Evolutionary conservation across 2,888 invertebrate genomes (phyloP), one percentile per base, ranked within the genome.

Genomic region (Stratiomys singularior): DNA sequence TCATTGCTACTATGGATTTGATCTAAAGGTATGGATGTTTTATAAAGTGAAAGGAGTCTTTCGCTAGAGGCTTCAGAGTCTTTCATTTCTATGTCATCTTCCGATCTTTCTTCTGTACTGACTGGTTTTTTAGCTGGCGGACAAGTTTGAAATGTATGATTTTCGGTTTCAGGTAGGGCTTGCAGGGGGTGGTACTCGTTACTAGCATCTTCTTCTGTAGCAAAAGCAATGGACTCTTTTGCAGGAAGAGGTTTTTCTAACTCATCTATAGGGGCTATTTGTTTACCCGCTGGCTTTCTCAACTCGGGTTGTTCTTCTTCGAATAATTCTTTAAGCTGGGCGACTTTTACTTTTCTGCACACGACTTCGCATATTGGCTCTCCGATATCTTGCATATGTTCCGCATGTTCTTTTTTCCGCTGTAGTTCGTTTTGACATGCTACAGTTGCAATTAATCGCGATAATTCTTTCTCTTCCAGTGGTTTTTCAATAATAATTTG

Each of bases 311-410:
- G 37, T 67, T 81, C 80, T 30, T 80, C 80, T 44, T 82, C 81
- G 63, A 81, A 79, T 9, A 79, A 44, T 30, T 80, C 80, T 18
- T 76, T 78, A 23, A 80, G 25, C 23, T 76, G 21, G 1, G 76
- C 76, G 0, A 81, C 79, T 30, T 77, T 80, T 25, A 67, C 74
- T 71, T 80, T 80, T n/a, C 56, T 67, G 37, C 81, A 80, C 11
- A 79, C 76, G 3, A 76, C 69, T 72, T 82, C 82, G 66, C 80
- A 82, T 25, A 81, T 76, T 18, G 79, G 81, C 76, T 82, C 82
- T 23, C 77, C 74, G 56, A 81, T 80, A 44, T 64, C 66, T 71
- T 78, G 78, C 23, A 79, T 52, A 58, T 79, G 69, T 3, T 58
- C 67, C 0, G 76, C 46, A 60, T 27, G 13, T 25, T 78, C 76